A percentile compares a stretch with the other conserved stretches of the same genome.
Evolutionary conservation across 2,113 vertebrate genomes (phyloP).

Genomic region (Aptenodytes patagonicus): DNA sequence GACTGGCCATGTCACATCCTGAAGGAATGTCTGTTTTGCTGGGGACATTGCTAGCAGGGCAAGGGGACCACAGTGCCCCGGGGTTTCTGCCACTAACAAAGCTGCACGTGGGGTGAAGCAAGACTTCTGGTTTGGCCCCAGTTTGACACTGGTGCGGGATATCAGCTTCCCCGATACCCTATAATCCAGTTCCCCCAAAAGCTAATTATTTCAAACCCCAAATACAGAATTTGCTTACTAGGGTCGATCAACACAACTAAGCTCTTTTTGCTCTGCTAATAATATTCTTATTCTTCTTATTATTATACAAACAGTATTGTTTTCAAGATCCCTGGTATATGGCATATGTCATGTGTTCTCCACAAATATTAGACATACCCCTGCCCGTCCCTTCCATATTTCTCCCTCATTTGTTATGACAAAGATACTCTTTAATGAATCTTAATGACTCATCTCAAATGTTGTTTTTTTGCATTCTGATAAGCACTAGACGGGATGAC

Average conservation of each 20-base stretch:
- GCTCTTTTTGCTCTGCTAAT: neutral
- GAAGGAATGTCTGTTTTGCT: neutral
- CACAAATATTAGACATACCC: constrained; percentile 13
- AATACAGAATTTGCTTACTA: neutral
- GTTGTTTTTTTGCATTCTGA: constrained; percentile 42
- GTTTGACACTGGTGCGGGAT: neutral
- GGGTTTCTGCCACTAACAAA: neutral
- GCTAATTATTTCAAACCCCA: neutral
- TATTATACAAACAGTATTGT: neutral
- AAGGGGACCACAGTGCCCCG: neutral
- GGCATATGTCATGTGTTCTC: neutral
- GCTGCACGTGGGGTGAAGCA: neutral
- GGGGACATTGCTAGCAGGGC: neutral
- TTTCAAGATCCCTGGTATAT: neutral
- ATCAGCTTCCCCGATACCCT: neutral
- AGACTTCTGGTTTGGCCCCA: neutral
- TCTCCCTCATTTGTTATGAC: constrained; percentile 9
- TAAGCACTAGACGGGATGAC: constrained; percentile 34
- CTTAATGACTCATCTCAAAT: constrained; percentile 45
- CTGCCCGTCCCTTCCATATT: neutral
- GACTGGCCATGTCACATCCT: neutral
- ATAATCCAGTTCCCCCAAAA: neutral
- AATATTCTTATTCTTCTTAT: neutral
- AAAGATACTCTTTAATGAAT: constrained; percentile 43
- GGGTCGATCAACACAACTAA: neutral